phyloP scores from a whole-genome alignment of 64 coral and sea anemone species.

The Porites australiensis region DNA sequence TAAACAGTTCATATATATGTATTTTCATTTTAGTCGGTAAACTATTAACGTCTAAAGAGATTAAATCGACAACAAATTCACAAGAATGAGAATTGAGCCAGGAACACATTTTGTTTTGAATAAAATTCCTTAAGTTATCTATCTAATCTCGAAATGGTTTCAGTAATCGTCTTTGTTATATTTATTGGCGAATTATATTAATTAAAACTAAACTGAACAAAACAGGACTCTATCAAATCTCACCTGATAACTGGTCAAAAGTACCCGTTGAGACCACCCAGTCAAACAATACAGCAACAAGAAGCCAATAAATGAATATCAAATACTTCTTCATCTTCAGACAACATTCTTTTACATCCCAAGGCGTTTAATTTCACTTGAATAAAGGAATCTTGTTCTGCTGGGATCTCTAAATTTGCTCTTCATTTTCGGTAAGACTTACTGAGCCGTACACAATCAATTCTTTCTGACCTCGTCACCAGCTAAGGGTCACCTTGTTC shows the following conservation, averaged over 20 bases:
- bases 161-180: no score
- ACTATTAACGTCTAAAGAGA: no score
- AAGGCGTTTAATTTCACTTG: background rate
- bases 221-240: background rate
- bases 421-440: background rate
- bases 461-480: conserved; percentile 20
- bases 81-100: no score
- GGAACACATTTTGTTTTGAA: no score
- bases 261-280: conserved; percentile 41
- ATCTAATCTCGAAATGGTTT: no score
- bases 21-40: no score
- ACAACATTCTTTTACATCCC: conserved; percentile 34
- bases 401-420: background rate
- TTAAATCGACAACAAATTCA: no score
- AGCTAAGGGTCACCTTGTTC: conserved; percentile 39
- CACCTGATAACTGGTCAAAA: conserved; percentile 55
- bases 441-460: background rate
- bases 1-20: no score
- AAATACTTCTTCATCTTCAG: conserved; percentile 15
- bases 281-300: conserved; percentile 18
- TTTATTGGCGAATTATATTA: no score
- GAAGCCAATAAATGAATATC: conserved; percentile 2
- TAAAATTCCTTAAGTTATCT: no score
- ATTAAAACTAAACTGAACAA: background rate
- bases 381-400: background rate